Base-by-base conservation (phyloP, 2,113 vertebrate genomes). In the Podilymbus podiceps region DNA sequence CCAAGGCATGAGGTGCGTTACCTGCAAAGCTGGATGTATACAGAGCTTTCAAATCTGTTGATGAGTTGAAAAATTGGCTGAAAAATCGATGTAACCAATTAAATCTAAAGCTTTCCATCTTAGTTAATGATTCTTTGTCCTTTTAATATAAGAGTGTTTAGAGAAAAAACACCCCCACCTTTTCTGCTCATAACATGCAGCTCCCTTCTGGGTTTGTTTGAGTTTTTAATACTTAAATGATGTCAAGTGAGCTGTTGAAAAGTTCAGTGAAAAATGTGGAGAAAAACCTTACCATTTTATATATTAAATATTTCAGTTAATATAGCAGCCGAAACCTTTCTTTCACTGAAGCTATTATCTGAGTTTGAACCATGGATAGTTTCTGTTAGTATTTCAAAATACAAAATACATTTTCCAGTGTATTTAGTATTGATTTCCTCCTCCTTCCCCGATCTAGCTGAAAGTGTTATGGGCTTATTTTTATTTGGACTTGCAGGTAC, bases 341-440 rank as follows among this genome's bases (percentile, higher is more conserved):
- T 74, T 88, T 91, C 42, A 53, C 35, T 73, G 66, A 50, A 76
- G 55, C 24, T 35, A 4, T 91, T 92, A 62, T 44, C 58, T 60
- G 66, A 66, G 22, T 82, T 93, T 82, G 56, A 94, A 55, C 80
- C 21, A 42, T 49, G 23, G 52, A 33, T 79, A 75, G 33, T 6
- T 85, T 93, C 74, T 91, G 24, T 95, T 93, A 18, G 3, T 91
- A 86, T 96, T 93, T 95, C 81, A 89, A 94, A 93, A 85, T 50
- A 89, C 66, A 74, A 85, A 96, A 93, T 86, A 50, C 44, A 28
- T 94, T 96, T 96, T 82, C 35, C 62, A 85, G 52, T 76, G n/a
- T 88, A 88, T 94, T 95, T 96, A 88, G 49, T 94, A 97, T 96
- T 94, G 93, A 96, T 96, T 95, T 94, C 76, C 40, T 90, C 38